Evolutionary conservation across 2,113 vertebrate species (phyloP).

Genomic region (Channa argus): DNA sequence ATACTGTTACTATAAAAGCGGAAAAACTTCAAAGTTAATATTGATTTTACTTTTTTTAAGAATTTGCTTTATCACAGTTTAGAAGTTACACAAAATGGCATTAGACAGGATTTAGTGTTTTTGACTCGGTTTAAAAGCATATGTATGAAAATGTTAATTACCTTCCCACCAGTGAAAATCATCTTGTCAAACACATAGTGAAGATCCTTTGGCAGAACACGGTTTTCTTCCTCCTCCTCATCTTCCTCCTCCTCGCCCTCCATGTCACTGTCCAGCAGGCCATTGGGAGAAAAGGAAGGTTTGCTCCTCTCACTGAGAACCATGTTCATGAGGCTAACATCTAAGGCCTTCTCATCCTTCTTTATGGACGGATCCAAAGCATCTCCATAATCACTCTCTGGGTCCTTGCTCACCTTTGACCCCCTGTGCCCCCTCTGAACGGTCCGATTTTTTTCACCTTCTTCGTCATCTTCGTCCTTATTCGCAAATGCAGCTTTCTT

Average conservation of each 20-base stretch:
- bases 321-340: conserved; percentile 53
- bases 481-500: not conserved
- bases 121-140: not conserved
- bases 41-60: not conserved
- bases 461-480: conserved; percentile 8
- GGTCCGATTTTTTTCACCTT: conserved; percentile 15
- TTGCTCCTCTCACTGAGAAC: conserved; percentile 43
- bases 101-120: not conserved
- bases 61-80: not conserved
- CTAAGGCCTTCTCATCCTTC: conserved; percentile 49
- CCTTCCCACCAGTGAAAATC: conserved; percentile 98
- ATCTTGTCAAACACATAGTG: conserved; percentile 95
- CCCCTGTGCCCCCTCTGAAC: conserved; percentile 8
- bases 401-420: conserved; percentile 46
- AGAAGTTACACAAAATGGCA: not conserved
- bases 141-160: conserved; percentile 54
- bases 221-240: conserved; percentile 61
- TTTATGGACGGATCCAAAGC: conserved; percentile 42
- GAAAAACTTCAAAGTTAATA: not conserved
- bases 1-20: not conserved
- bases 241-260: conserved; percentile 67
- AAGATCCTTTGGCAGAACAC: conserved; percentile 85
- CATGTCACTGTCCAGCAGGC: conserved; percentile 76
- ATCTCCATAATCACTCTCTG: conserved; percentile 59
- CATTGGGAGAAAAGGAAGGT: conserved; percentile 76